These are phyloP conservation scores for Odontothrips loti DNA, from an alignment of 2,888 invertebrate genomes.

Conservation along the genomic window DNA sequence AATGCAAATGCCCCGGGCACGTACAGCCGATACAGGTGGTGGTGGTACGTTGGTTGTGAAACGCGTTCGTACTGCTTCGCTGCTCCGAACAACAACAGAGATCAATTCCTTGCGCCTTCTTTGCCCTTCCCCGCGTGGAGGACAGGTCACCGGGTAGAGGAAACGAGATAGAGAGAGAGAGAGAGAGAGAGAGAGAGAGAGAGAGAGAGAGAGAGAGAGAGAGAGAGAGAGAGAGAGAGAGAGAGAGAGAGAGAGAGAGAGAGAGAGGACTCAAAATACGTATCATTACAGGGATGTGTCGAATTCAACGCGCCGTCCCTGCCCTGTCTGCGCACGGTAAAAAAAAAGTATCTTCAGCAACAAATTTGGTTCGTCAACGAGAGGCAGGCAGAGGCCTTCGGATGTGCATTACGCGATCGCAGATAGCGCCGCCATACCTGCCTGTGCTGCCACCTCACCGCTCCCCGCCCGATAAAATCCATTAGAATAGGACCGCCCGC, in stretches of 20 bases:
- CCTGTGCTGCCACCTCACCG: neutral
- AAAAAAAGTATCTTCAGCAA: neutral
- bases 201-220: neutral
- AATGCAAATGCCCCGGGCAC: neutral
- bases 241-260: neutral
- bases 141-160: too few species aligned
- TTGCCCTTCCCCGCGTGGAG: too few species aligned
- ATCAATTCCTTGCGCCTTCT: too few species aligned
- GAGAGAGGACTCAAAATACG: neutral
- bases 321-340: neutral
- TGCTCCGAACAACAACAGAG: too few species aligned
- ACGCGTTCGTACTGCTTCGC: too few species aligned
- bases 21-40: neutral
- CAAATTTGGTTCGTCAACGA: neutral
- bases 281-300: neutral
- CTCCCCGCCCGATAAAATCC: neutral
- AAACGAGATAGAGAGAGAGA: too few species aligned
- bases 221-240: neutral
- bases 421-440: neutral
- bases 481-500: constrained; percentile 10
- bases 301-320: neutral
- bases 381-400: neutral
- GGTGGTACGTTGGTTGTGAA: neutral
- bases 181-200: neutral
- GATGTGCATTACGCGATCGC: neutral